Base-by-base conservation (phyloP, 2,888 invertebrate species). In the Standfussiana lucernea region DNA sequence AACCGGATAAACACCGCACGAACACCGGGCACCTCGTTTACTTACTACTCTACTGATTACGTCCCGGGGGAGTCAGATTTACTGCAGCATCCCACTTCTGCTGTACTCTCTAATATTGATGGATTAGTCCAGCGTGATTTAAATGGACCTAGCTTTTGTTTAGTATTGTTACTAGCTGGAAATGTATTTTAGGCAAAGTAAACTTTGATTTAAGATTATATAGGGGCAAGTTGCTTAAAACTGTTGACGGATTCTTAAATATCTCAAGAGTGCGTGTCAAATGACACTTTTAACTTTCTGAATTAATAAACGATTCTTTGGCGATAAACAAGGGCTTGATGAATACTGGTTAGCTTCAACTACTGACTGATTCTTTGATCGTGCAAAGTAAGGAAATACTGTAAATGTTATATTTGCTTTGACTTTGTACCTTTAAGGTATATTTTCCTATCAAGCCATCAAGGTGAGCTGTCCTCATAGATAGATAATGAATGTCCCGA, bases 1-100 rank as follows among this genome's bases (percentile, higher is more conserved):
- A 28, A 32, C 32, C 65, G 69, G 35, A 65, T 69, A 66, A 82
- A 35, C 32, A 45, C 56, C 37, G 77, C 8, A n/a, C n/a, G 47
- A 35, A 21, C 40, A 35, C 11, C 35, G 61, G 69, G 69, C 70
- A 74, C 56, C 47, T 75, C 66, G 75, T 82, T 71, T 84, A 75
- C 67, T 64, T 71, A 75, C 68, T 72, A 37, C 72, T 65, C 72
- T 45, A 45, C 72, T 81, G 81, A 85, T 86, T 84, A 85, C 77
- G 59, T 61, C 76, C 73, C 75, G 10, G 6, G 76, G 65, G 76
- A 71, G 28, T 35, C 42, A 69, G 79, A 73, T 73, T 70, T 74
- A 68, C 72, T 68, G 75, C 71, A 61, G 62, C 40, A 32, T 56
- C 35, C n/a, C 10, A 32, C 11, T 62, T 84, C 66, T 70, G n/a